phyloP scores from a whole-genome alignment of 2,113 vertebrate genomes.

The Peromyscus californicus region DNA sequence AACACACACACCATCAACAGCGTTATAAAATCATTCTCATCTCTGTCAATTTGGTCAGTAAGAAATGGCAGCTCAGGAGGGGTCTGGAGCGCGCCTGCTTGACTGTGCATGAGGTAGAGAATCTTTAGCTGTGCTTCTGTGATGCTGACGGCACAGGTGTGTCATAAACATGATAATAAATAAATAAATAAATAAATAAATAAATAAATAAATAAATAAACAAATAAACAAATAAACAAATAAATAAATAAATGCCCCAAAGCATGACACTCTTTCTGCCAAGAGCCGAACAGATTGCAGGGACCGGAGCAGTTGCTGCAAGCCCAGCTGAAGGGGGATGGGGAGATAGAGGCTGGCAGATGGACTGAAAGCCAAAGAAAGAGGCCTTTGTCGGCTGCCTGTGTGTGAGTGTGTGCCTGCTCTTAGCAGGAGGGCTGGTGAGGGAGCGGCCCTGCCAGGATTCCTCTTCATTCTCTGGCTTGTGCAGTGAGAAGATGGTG shows the following conservation, averaged over 20 bases:
- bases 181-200: no score
- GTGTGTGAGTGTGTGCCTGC: rapidly evolving
- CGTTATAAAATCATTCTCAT: background rate
- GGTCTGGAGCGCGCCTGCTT: background rate
- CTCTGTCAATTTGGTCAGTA: background rate
- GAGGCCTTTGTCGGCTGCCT: slow-evolving; percentile 20
- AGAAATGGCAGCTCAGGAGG: background rate
- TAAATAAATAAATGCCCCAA: background rate
- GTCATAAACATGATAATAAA: background rate
- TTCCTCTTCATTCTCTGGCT: background rate
- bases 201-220: background rate
- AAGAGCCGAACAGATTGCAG: background rate
- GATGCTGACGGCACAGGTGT: background rate
- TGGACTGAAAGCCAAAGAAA: slow-evolving; percentile 35
- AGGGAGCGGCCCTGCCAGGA: background rate
- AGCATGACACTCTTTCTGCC: background rate
- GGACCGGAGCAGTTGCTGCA: background rate
- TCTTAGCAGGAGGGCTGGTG: background rate
- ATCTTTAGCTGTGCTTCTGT: background rate
- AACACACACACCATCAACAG: no score
- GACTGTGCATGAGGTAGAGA: background rate
- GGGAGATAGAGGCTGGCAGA: background rate
- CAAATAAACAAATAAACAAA: no score
- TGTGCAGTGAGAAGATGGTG: background rate
- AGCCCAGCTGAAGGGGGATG: background rate